Evolutionary conservation across 2,797 vertebrate species (phyloP).

Genomic region (Ceryle rudis): DNA sequence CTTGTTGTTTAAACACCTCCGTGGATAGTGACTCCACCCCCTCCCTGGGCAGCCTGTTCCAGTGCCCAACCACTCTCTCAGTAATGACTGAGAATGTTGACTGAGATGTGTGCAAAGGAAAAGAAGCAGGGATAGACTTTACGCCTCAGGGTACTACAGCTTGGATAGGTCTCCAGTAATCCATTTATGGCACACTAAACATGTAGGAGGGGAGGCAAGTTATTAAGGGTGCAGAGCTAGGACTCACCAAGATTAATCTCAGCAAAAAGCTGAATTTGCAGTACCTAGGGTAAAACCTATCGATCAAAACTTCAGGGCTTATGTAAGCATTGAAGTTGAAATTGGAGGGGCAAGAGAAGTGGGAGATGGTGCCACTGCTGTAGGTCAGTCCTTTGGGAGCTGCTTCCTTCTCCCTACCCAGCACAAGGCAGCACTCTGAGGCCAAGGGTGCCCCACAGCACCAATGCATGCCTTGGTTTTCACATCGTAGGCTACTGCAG

Average conservation of each 20-base stretch:
- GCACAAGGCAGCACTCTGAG: background rate
- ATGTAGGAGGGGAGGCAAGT: background rate
- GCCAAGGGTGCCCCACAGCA: background rate
- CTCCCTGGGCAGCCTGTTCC: no score
- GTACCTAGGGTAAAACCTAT: background rate
- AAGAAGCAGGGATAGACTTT: background rate
- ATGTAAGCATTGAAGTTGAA: background rate
- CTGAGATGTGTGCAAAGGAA: background rate
- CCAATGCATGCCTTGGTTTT: accelerated
- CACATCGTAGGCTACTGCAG: background rate
- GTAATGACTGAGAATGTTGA: no score
- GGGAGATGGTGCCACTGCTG: background rate
- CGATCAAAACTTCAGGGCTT: background rate
- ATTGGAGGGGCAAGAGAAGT: background rate
- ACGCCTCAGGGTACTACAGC: no score
- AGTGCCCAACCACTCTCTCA: no score
- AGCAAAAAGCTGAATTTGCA: background rate
- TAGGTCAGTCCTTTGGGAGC: background rate
- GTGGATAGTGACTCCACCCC: no score
- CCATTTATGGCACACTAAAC: background rate
- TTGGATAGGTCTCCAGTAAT: background rate
- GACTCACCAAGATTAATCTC: accelerated
- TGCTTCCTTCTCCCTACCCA: background rate
- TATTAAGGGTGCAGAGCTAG: background rate
- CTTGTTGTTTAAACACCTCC: no score